These are phyloP conservation scores for Enteromius treurensis DNA, from an alignment of 2,797 vertebrate genomes.

Conservation along the genomic window DNA sequence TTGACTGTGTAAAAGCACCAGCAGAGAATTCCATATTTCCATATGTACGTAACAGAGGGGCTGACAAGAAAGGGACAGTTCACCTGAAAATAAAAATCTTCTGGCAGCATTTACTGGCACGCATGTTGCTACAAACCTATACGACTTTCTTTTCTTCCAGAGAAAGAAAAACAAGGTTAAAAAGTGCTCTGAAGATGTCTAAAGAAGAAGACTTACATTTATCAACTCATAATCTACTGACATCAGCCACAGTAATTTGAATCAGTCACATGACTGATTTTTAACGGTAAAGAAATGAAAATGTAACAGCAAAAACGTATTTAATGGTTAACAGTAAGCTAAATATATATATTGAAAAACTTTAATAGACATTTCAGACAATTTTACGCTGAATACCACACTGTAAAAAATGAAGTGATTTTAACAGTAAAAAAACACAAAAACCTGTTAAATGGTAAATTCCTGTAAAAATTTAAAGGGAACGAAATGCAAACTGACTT, in stretches of 20 bases:
- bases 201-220: too few relatives aligned
- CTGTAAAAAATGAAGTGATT: too few relatives aligned
- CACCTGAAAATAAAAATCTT: not conserved
- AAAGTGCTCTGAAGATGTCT: not conserved
- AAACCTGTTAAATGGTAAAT: too few relatives aligned
- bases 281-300: too few relatives aligned
- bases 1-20: constrained; percentile 56
- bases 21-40: constrained; percentile 46
- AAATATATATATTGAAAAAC: too few relatives aligned
- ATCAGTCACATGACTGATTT: not conserved
- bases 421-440: too few relatives aligned
- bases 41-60: constrained; percentile 49
- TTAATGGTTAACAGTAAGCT: too few relatives aligned
- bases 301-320: too few relatives aligned
- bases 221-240: not conserved
- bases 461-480: too few relatives aligned
- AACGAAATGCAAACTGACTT: too few relatives aligned
- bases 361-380: too few relatives aligned
- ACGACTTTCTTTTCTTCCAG: not conserved
- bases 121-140: not conserved
- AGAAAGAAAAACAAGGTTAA: not conserved
- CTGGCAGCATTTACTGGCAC: not conserved
- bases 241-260: not conserved
- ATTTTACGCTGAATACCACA: too few relatives aligned
- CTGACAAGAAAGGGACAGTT: constrained; percentile 20